phyloP scores from a whole-genome alignment of 2,888 invertebrate species.

The Deilephila elpenor region DNA sequence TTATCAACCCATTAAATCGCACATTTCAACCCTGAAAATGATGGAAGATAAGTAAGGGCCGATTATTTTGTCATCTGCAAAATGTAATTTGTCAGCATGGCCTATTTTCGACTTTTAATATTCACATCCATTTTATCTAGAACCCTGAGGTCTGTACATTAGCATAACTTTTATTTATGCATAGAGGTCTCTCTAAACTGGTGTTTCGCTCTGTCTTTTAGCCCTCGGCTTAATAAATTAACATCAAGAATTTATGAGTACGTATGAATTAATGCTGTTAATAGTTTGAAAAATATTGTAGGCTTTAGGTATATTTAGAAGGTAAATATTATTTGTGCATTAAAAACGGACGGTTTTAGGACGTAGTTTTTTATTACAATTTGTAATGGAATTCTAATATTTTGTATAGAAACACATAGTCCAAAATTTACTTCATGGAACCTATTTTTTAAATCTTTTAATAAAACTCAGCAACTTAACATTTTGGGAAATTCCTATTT shows the following conservation, averaged over 20 bases:
- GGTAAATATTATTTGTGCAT: too few species aligned
- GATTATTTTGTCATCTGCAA: conserved; percentile 21
- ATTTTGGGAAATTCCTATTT: too few species aligned
- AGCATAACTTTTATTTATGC: not conserved
- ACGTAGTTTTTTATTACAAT: too few species aligned
- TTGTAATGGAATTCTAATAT: too few species aligned
- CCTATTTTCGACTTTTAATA: conserved; percentile 15
- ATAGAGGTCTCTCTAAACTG: not conserved
- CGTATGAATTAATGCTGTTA: not conserved
- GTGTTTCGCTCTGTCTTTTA: not conserved
- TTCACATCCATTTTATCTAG: not conserved
- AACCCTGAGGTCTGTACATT: not conserved
- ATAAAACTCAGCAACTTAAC: too few species aligned
- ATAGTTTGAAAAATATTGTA: not conserved
- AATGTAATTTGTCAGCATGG: conserved; percentile 15
- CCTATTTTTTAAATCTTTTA: too few species aligned
- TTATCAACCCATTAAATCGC: too few species aligned
- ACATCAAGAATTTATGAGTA: not conserved
- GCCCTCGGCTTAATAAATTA: not conserved
- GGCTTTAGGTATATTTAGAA: too few species aligned
- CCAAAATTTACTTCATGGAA: too few species aligned
- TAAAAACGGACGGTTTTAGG: too few species aligned
- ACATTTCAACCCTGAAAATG: not conserved
- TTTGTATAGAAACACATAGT: too few species aligned
- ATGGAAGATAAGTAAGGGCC: not conserved